Conservation (phyloP, 2,797 vertebrate genomes). For the Silurus lanzhouensis region DNA sequence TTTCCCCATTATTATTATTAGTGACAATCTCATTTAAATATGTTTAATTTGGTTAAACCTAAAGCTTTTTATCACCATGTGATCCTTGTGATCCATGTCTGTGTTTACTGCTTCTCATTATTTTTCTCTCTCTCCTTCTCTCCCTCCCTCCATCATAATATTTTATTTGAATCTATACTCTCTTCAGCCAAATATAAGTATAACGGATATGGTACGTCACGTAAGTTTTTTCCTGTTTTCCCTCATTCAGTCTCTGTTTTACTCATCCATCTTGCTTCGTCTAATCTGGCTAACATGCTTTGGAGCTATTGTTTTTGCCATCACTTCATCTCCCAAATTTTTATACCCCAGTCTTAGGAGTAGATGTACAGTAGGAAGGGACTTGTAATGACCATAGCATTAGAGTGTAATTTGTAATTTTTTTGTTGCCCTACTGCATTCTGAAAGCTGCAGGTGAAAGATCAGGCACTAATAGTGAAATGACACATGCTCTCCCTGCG, state of each 20-base stretch:
- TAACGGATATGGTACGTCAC: constrained; percentile 86
- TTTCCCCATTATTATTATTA: constrained; percentile 18
- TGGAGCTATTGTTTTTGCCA: constrained; percentile 60
- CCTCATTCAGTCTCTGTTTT: constrained; percentile 41
- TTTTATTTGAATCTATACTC: constrained; percentile 82
- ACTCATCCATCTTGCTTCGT: constrained; percentile 48
- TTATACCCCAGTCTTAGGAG: constrained; percentile 58
- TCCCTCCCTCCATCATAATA: constrained; percentile 71
- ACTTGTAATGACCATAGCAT: constrained; percentile 41
- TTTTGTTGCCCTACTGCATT: neutral
- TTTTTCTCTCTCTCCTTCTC: constrained; percentile 56
- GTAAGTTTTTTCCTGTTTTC: constrained; percentile 73
- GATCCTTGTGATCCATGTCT: constrained; percentile 46
- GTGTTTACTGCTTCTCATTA: constrained; percentile 65
- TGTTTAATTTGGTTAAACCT: constrained; percentile 48
- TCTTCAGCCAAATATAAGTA: constrained; percentile 86
- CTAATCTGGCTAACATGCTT: constrained; percentile 47
- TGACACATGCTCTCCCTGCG: constrained; percentile 4
- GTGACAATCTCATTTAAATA: constrained; percentile 33
- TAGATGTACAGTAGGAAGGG: constrained; percentile 46
- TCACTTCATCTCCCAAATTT: constrained; percentile 42
- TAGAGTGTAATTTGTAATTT: neutral
- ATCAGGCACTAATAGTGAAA: neutral
- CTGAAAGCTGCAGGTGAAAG: neutral
- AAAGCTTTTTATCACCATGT: constrained; percentile 60